Percentiles rank a stretch among this genome's conserved stretches.
Conservation (phyloP, 2,113 vertebrate genomes). For the Scopus umbretta region DNA sequence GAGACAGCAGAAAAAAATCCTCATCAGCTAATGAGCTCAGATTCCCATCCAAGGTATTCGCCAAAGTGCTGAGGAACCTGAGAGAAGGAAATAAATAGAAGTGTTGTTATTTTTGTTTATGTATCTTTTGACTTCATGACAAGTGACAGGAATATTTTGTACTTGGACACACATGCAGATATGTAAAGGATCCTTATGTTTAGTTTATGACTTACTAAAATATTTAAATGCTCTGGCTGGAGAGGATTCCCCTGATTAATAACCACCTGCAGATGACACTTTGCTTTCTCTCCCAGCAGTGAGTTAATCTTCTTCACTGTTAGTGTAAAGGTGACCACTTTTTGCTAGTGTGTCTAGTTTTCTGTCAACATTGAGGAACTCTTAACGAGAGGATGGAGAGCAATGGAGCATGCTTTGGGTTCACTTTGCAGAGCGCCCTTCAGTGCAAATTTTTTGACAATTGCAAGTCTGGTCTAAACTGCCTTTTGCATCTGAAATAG, state of each 20-base stretch:
- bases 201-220: neutral
- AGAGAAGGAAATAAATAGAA: neutral
- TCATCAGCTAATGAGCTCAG: conserved; percentile 44
- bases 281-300: neutral
- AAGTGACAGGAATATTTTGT: conserved; percentile 12
- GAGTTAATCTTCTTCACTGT: neutral
- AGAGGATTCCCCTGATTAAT: neutral
- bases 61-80: neutral
- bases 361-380: neutral
- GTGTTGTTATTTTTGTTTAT: neutral
- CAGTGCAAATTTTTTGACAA: neutral
- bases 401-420: fast-evolving
- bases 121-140: neutral
- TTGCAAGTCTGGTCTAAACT: neutral
- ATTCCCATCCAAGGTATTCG: conserved; percentile 31
- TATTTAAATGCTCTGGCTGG: neutral
- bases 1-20: conserved; percentile 25
- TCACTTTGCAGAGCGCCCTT: neutral
- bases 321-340: neutral
- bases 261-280: neutral
- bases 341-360: neutral
- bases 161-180: neutral
- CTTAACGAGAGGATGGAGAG: neutral
- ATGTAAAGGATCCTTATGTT: neutral
- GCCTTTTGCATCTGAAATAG: neutral